A percentile compares a stretch with the other conserved stretches of the same genome.
phyloP scores from a whole-genome alignment of 2,113 vertebrate species.

The Colinus virginianus region DNA sequence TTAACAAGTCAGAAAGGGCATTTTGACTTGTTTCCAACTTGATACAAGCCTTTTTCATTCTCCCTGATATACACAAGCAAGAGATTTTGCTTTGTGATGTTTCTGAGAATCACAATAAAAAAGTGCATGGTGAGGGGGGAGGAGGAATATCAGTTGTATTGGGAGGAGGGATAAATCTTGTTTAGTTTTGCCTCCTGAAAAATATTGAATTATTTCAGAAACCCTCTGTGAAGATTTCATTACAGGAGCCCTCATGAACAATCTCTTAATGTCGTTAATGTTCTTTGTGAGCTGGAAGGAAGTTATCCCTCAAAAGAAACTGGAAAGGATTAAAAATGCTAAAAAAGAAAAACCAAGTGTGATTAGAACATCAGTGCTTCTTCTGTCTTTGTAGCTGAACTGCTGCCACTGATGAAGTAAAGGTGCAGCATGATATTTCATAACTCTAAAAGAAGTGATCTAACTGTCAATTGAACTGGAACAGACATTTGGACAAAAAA shows the following conservation, averaged over 20 bases:
- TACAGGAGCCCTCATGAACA: constrained; percentile 29
- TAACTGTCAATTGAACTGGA: neutral
- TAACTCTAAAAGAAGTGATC: neutral
- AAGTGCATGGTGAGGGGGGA: rapidly evolving
- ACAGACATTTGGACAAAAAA: neutral
- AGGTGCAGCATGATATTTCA: neutral
- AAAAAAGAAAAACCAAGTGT: neutral
- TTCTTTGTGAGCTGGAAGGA: constrained; percentile 51
- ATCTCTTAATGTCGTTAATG: constrained; percentile 36
- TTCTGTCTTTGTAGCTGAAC: constrained; percentile 11
- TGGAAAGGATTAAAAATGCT: constrained; percentile 45
- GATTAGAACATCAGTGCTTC: constrained; percentile 6
- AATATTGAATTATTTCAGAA: constrained; percentile 16
- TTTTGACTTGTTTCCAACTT: constrained; percentile 69
- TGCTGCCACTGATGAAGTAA: neutral
- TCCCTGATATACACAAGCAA: neutral
- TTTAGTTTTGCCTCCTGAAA: neutral
- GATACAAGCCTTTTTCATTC: constrained; percentile 50
- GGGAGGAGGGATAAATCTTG: neutral
- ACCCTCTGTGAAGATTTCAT: constrained; percentile 9
- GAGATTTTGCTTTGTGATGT: neutral
- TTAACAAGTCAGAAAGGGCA: constrained; percentile 60
- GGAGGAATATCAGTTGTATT: neutral
- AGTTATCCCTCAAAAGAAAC: constrained; percentile 44
- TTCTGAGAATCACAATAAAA: constrained; percentile 1